phyloP scores from a whole-genome alignment of 2,888 invertebrate genomes.

The Arrhopalites spinosus region DNA sequence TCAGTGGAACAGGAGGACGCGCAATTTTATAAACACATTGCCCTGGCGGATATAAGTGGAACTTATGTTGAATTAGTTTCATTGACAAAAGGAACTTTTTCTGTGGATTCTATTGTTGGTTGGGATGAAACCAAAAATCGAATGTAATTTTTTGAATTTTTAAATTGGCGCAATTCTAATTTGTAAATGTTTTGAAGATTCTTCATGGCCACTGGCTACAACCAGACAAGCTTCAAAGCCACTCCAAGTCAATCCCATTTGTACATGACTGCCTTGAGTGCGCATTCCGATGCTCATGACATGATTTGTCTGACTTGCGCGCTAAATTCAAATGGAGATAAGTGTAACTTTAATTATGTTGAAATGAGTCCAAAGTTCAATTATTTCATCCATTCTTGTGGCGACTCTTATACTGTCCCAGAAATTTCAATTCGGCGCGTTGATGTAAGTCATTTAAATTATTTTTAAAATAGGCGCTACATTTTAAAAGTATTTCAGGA shows the following conservation, averaged over 20 bases:
- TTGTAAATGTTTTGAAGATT: slow-evolving; percentile 66
- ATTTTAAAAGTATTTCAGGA: too few relatives aligned
- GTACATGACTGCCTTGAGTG: slow-evolving; percentile 67
- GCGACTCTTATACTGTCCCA: slow-evolving; percentile 79
- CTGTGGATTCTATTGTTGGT: slow-evolving; percentile 73
- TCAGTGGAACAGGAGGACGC: slow-evolving; percentile 64
- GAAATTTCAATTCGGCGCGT: slow-evolving; percentile 67
- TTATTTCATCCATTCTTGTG: slow-evolving; percentile 75
- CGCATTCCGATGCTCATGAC: slow-evolving; percentile 61
- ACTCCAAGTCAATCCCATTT: slow-evolving; percentile 82
- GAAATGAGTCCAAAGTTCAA: slow-evolving; percentile 70
- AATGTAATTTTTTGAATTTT: slow-evolving; percentile 65
- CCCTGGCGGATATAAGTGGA: slow-evolving; percentile 43
- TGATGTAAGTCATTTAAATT: not conserved
- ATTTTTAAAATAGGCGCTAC: not conserved
- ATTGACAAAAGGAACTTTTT: slow-evolving; percentile 69
- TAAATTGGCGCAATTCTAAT: too few relatives aligned
- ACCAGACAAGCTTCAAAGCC: slow-evolving; percentile 62
- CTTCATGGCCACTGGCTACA: slow-evolving; percentile 73
- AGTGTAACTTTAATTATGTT: slow-evolving; percentile 71
- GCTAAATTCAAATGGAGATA: slow-evolving; percentile 63
- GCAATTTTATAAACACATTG: slow-evolving; percentile 59
- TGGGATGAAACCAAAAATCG: slow-evolving; percentile 72
- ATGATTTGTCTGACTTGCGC: slow-evolving; percentile 76
- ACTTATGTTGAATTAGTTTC: slow-evolving; percentile 57